Evolutionary conservation across 2,113 vertebrate species (phyloP), one percentile per base, ranked within the genome.

Genomic region (Menura novaehollandiae): DNA sequence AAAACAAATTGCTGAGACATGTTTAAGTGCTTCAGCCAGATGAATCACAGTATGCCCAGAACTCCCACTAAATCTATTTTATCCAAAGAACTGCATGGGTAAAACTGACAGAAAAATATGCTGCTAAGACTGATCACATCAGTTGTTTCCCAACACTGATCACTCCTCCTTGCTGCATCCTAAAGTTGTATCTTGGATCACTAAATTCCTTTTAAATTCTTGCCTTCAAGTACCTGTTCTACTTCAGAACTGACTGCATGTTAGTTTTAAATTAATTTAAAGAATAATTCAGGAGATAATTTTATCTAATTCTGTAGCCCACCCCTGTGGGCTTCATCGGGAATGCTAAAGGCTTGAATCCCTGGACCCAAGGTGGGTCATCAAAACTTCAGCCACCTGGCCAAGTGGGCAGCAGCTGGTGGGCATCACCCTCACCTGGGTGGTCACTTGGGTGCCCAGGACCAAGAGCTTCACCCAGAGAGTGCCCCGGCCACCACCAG

Each of bases 31-130:
- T 89, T n/a, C 60, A 96, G 73, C 37, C 92, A 68, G 89, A 92
- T 95, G 95, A 97, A 92, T 87, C 83, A 86, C 1, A 2, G 64
- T 56, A 63, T 68, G 73, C 76, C 68, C 85, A 93, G 76, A 95
- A 95, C 76, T 95, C 94, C 91, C 80, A 96, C 88, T 96, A 86
- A 80, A 95, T 83, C 75, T 92, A 32, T 91, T 96, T 92, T 90
- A 94, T 89, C 60, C 88, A 66, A 74, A 92, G 69, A 92, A 58
- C 74, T 49, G 37, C 82, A 63, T 24, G 43, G 62, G 66, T 93
- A 93, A 96, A 96, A 88, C 67, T 74, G 83, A 75, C 73, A 80
- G 82, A 71, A 96, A 91, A 92, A 94, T 84, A 89, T 28, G 59
- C 43, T 88, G 59, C 80, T 95, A 91, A 86, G 90, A 88, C 46